Percentiles rank a stretch among this genome's conserved stretches.
Evolutionary conservation across 2,113 vertebrate species (phyloP).

Genomic region (Anoura caudifer): DNA sequence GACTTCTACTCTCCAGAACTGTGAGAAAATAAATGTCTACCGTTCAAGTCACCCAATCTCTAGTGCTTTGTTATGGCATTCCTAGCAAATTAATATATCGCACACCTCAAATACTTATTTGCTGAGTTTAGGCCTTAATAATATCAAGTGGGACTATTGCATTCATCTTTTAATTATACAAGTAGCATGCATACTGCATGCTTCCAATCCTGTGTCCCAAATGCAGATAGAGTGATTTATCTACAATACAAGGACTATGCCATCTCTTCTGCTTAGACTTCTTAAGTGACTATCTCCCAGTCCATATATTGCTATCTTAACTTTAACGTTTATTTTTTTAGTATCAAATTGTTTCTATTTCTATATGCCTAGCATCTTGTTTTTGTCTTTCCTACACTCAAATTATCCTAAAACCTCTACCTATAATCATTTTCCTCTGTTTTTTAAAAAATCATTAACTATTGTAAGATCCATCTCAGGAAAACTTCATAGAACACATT

Average conservation of each 20-base stretch:
- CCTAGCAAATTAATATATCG: neutral
- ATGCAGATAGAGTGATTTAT: neutral
- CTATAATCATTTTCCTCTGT: neutral
- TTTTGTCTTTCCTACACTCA: neutral
- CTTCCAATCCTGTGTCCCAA: neutral
- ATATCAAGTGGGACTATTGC: neutral
- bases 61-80: neutral
- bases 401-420: neutral
- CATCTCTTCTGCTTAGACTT: neutral
- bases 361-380: neutral
- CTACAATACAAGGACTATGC: neutral
- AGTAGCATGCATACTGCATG: neutral
- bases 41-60: neutral
- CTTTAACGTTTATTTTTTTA: neutral
- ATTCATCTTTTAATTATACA: neutral
- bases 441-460: neutral
- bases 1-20: neutral
- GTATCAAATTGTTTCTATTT: neutral
- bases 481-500: neutral
- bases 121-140: neutral
- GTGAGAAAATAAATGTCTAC: neutral
- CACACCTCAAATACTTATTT: neutral
- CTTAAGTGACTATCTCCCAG: neutral
- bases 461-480: neutral
- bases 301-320: neutral